A percentile compares a stretch with the other conserved stretches of the same genome.
phyloP scores from a whole-genome alignment of 2,797 vertebrate species.

The Sebastes umbrosus region DNA sequence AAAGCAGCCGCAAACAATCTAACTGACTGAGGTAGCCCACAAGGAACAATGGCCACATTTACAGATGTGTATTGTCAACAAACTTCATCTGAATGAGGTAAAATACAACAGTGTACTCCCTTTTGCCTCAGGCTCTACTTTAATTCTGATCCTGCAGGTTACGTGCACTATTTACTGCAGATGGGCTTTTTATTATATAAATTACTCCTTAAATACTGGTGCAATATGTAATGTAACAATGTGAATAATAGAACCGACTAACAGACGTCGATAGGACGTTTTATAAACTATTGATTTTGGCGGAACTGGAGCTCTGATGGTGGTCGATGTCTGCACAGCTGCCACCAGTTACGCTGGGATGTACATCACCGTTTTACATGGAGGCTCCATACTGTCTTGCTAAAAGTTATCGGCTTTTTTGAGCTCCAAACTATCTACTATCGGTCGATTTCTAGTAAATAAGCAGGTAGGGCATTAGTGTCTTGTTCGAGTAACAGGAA shows the following conservation, averaged over 20 bases:
- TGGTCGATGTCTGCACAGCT: too few relatives aligned
- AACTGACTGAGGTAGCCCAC: not conserved
- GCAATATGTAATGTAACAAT: too few relatives aligned
- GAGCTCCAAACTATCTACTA: too few relatives aligned
- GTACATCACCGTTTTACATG: too few relatives aligned
- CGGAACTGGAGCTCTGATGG: too few relatives aligned
- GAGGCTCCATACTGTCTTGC: too few relatives aligned
- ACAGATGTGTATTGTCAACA: not conserved
- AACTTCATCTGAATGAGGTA: not conserved
- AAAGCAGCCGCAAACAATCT: not conserved
- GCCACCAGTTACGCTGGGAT: too few relatives aligned
- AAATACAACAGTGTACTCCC: not conserved
- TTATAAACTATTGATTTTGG: too few relatives aligned
- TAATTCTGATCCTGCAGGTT: not conserved
- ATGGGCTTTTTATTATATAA: not conserved
- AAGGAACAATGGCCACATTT: not conserved
- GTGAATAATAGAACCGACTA: too few relatives aligned
- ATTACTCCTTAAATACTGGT: not conserved
- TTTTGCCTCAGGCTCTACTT: not conserved
- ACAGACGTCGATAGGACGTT: too few relatives aligned
- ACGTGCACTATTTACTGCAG: not conserved
- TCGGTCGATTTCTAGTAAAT: rapidly evolving
- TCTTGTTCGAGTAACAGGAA: not conserved
- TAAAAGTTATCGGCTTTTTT: too few relatives aligned
- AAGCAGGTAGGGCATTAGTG: not conserved